These are phyloP conservation scores for Eupithecia abbreviata DNA, from an alignment of 2,888 invertebrate species.

Conservation along the genomic window DNA sequence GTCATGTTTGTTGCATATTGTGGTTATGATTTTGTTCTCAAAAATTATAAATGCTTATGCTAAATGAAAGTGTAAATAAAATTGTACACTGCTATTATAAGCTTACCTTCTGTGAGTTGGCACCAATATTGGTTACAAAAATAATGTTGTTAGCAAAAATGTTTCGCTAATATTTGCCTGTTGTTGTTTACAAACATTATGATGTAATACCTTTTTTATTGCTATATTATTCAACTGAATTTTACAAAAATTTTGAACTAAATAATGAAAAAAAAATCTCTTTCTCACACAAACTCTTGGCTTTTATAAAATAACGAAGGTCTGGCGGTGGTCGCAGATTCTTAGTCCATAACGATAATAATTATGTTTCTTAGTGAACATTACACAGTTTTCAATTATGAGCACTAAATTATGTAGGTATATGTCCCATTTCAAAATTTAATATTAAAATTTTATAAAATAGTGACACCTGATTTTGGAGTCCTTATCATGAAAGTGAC, in stretches of 20 bases:
- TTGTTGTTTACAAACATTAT: conserved; percentile 9
- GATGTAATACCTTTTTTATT: background rate
- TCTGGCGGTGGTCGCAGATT: no score
- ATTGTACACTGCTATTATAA: background rate
- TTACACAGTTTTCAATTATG: background rate
- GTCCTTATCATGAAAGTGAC: conserved; percentile 14
- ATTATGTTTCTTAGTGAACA: no score
- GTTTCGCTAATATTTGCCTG: background rate
- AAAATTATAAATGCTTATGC: background rate
- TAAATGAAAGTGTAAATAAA: background rate
- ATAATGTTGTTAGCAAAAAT: background rate
- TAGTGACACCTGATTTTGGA: conserved; percentile 4
- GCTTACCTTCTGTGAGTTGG: background rate
- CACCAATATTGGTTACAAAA: background rate
- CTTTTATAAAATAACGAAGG: no score
- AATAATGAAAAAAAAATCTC: no score
- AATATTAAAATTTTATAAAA: background rate
- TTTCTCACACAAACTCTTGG: no score
- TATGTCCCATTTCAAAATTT: background rate
- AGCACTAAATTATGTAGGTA: conserved; percentile 4
- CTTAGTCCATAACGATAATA: no score
- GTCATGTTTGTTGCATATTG: background rate
- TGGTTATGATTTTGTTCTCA: background rate
- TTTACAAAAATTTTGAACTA: background rate
- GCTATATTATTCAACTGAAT: background rate